These are phyloP conservation scores for Drosophila orosa DNA, from an alignment of 1,140 invertebrate genomes.

Conservation along the genomic window DNA sequence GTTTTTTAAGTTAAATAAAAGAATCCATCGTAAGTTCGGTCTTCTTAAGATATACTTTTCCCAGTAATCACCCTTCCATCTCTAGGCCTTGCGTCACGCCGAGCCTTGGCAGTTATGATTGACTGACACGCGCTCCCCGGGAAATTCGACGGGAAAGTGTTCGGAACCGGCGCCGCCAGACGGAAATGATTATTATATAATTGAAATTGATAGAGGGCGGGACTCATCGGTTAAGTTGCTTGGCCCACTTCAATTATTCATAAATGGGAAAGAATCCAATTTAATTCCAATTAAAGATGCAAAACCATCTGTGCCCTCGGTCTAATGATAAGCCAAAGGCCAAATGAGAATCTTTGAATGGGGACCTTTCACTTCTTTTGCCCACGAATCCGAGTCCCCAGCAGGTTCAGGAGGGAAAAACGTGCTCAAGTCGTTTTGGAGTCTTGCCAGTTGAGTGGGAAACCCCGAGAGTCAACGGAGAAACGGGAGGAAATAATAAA, in stretches of 20 bases:
- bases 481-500: not conserved
- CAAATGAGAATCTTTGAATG: conserved; percentile 27
- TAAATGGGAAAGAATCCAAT: conserved; percentile 57
- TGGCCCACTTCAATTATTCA: conserved; percentile 73
- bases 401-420: conserved; percentile 41
- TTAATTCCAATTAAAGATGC: conserved; percentile 80
- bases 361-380: conserved; percentile 37
- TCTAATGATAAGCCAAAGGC: conserved; percentile 59
- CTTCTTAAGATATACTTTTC: not conserved
- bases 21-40: not conserved
- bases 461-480: conserved; percentile 2
- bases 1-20: not conserved
- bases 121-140: conserved; percentile 47
- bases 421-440: conserved; percentile 74
- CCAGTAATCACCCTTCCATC: conserved; percentile 16
- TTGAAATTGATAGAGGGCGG: conserved; percentile 76
- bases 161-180: conserved; percentile 47
- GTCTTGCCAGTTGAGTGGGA: conserved; percentile 24
- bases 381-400: conserved; percentile 8
- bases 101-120: conserved; percentile 59
- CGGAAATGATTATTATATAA: conserved; percentile 81
- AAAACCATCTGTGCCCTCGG: conserved; percentile 62
- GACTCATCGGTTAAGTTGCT: conserved; percentile 27
- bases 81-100: conserved; percentile 15
- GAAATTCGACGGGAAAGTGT: conserved; percentile 12